Evolutionary conservation across 2,113 vertebrate genomes (phyloP).

Genomic region (Patagioenas fasciata): DNA sequence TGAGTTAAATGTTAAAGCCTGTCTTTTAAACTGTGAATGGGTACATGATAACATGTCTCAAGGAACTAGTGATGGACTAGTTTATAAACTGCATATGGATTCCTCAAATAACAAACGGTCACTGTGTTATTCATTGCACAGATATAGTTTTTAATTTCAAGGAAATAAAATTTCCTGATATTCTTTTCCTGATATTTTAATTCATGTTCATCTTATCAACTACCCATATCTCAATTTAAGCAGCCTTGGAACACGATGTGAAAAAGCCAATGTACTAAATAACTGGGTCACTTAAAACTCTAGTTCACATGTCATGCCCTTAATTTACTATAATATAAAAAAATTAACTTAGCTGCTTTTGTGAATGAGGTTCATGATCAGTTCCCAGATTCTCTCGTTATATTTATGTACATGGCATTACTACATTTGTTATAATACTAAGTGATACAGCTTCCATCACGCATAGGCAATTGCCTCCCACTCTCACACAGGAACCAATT

Average conservation of each 20-base stretch:
- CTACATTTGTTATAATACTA: not conserved
- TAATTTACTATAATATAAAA: not conserved
- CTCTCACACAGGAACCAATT: not conserved
- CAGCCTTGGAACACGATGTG: not conserved
- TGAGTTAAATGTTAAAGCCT: not conserved
- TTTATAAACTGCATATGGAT: not conserved
- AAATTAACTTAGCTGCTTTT: not conserved
- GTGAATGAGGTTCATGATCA: not conserved
- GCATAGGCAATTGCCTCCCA: not conserved
- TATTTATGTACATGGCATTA: not conserved
- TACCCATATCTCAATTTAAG: not conserved
- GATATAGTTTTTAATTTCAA: not conserved
- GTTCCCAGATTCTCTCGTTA: not conserved
- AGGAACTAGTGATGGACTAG: not conserved
- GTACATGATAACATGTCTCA: fast-evolving
- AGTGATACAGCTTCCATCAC: not conserved
- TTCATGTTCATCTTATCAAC: not conserved
- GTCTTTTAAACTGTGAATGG: not conserved
- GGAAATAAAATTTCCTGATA: not conserved
- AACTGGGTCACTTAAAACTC: not conserved
- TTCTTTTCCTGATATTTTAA: not conserved
- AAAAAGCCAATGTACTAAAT: not conserved
- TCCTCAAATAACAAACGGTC: not conserved
- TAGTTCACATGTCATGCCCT: not conserved
- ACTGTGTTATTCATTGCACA: not conserved